Conservation (phyloP, 1,140 invertebrate species). For the Anoplolepis gracilipes region DNA sequence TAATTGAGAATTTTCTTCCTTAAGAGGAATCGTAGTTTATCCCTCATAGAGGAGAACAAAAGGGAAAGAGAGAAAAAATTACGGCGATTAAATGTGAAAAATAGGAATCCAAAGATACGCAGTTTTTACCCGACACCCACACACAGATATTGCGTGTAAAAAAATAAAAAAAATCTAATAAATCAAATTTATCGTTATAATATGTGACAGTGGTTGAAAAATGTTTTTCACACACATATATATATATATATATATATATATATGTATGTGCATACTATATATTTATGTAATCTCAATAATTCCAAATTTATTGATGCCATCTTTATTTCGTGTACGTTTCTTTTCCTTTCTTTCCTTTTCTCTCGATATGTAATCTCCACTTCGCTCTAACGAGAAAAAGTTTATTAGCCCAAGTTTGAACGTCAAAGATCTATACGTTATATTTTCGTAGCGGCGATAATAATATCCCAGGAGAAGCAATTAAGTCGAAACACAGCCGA, state of each 20-base stretch:
- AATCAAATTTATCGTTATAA: neutral
- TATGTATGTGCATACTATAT: too few relatives aligned
- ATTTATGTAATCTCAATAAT: neutral
- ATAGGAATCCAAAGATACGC: neutral
- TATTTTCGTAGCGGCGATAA: constrained; percentile 44
- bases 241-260: too few relatives aligned
- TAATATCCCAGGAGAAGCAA: constrained; percentile 71
- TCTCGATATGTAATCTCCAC: neutral
- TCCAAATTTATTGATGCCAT: neutral
- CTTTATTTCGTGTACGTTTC: neutral
- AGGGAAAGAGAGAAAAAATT: neutral
- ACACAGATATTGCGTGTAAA: neutral
- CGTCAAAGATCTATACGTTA: neutral
- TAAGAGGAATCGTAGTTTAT: neutral
- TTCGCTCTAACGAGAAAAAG: neutral
- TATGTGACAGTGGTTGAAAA: neutral
- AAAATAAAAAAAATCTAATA: neutral
- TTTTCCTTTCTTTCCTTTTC: neutral
- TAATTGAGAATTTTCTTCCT: neutral
- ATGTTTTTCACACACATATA: neutral
- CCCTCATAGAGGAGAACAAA: neutral
- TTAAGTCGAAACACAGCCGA: constrained; percentile 72
- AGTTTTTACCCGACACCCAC: neutral
- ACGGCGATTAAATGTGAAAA: neutral
- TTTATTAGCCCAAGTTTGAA: neutral